phyloP scores from a whole-genome alignment of 2,888 invertebrate species.

The Chloromyia formosa region DNA sequence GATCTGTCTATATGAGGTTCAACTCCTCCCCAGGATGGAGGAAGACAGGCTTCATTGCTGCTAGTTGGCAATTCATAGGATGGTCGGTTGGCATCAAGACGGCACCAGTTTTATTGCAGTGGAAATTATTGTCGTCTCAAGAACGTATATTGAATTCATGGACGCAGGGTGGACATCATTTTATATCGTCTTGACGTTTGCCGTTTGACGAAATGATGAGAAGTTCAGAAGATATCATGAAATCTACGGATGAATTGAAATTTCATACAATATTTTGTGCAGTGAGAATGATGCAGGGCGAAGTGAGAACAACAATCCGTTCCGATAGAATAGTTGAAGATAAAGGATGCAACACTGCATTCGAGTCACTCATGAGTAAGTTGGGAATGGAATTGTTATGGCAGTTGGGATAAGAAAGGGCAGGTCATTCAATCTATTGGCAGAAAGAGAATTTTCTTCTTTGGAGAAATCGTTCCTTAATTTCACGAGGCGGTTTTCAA shows the following conservation, averaged over 20 bases:
- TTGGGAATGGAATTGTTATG: no score
- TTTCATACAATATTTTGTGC: no score
- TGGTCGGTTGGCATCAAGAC: slow-evolving; percentile 3
- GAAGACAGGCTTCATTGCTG: neutral
- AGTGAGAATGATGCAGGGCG: no score
- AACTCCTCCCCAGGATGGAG: neutral
- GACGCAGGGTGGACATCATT: neutral
- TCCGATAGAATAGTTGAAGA: no score
- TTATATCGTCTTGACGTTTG: neutral
- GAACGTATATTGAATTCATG: neutral
- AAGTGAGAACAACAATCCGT: no score
- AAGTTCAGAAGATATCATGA: slow-evolving; percentile 30
- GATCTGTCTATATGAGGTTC: neutral
- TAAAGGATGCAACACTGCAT: no score
- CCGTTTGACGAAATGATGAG: neutral
- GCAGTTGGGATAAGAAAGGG: no score
- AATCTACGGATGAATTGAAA: neutral
- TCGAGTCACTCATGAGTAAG: no score
- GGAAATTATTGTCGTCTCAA: slow-evolving; percentile 10
- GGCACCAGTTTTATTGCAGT: slow-evolving; percentile 38
- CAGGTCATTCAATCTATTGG: no score
- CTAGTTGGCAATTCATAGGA: neutral
- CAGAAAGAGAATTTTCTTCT: no score
- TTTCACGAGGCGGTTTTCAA: no score
- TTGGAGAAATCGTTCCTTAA: no score